Base-by-base conservation (phyloP, 2,797 vertebrate genomes). In the Thunnus albacares region DNA sequence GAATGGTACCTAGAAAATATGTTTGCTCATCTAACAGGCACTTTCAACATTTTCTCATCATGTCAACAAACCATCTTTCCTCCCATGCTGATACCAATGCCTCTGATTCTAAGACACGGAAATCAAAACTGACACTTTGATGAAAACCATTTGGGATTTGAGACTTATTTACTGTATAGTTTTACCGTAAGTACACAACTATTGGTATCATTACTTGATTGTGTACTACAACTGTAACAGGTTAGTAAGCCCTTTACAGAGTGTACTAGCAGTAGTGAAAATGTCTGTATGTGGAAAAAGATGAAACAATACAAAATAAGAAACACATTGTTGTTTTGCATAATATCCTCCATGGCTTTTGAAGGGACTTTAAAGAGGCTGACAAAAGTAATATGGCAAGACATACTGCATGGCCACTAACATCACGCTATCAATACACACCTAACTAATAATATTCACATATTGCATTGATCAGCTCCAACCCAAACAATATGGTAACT, bases 391-490 rank as follows among this genome's bases (percentile, higher is more conserved):
- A 75, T 71, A 84, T 74, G 72, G 77, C 65, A 61, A 83, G 76
- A 87, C 84, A 64, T 59, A 24, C 69, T 70, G 82, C 71, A 79
- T 13, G 45, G 64, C 67, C 69, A 49, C 81, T 74, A 71, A 83
- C 79, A 59, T 79, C 72, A 82, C 30, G 33, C 73, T 81, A 69
- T 70, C 68, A 35, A 81, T 70, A 84, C 64, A 86, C 64, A 89
- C 74, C 72, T 73, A 80, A 63, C 60, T 79, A 89, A 81, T 78
- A 82, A 75, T 79, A 86, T 85, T 80, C 79, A 91, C 89, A 90
- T 81, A 84, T 89, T 90, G 86, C 85, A 88, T 86, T 81, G 77
- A 92, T 92, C 67, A 57, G 71, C 72, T 83, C 71, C 59, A 76
- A 78, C 58, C 66, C 73, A 72, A 78, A 84, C 53, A 85, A 71